phyloP scores from a whole-genome alignment of 2,113 vertebrate genomes.

The Anoura caudifer region DNA sequence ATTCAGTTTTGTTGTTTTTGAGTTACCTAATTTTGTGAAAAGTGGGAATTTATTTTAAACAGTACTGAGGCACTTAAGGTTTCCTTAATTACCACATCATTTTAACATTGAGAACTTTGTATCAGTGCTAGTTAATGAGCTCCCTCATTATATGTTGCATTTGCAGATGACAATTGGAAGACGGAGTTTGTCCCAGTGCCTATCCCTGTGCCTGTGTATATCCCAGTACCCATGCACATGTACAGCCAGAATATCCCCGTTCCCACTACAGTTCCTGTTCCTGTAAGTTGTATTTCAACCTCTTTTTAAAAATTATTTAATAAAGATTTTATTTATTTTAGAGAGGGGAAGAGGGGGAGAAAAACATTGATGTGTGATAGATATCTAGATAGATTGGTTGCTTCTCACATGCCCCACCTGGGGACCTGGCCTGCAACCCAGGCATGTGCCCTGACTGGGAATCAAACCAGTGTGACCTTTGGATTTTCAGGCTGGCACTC shows the following conservation, averaged over 20 bases:
- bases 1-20: not conserved
- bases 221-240: slow-evolving; percentile 97
- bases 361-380: no score
- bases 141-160: slow-evolving; percentile 33
- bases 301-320: not conserved
- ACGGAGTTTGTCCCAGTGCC: slow-evolving; percentile 95
- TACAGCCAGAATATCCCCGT: slow-evolving; percentile 92
- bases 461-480: no score
- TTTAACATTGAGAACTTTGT: slow-evolving; percentile 12
- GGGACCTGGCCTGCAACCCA: no score
- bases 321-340: no score
- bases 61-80: not conserved
- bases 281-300: slow-evolving; percentile 84
- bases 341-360: no score
- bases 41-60: not conserved
- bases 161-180: slow-evolving; percentile 88
- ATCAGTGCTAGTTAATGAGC: slow-evolving; percentile 46
- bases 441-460: no score
- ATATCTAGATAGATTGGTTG: no score
- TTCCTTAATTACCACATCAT: not conserved
- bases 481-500: no score
- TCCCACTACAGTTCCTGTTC: slow-evolving; percentile 90
- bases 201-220: slow-evolving; percentile 95
- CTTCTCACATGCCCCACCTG: no score
- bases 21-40: not conserved